Base-by-base conservation (phyloP, 2,113 vertebrate genomes). In the Antigone vipio region DNA sequence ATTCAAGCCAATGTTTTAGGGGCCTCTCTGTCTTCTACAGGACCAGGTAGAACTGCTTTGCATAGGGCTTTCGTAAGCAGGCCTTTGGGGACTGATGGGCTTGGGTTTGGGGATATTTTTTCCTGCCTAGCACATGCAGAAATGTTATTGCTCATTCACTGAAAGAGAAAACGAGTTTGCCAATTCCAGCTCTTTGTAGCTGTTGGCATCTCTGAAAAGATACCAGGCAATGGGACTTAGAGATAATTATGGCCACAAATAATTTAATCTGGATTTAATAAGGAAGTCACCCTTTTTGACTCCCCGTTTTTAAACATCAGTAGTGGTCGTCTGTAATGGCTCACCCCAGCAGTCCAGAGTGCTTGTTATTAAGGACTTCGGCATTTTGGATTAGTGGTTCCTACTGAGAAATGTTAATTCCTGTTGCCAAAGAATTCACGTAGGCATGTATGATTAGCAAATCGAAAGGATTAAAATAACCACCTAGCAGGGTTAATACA, bases 311-410 rank as follows among this genome's bases (percentile, higher is more conserved):
- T 60, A 75, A n/a, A 40, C 78, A 16, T 50, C 63, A 52, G 59
- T 30, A 72, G 78, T 52, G 76, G 34, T 67, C 0, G 3, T 75
- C 84, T 53, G 74, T 82, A 92, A 52, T 75, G 85, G 92, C 95
- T 97, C 95, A 96, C 96, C 95, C 95, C 95, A 96, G 96, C 95
- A 97, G 95, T 94, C 85, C 93, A 82, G 90, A 97, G 96, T 92
- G 89, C 91, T 97, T 80, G 63, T 93, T 93, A 23, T 72, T 72
- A 88, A 85, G 63, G 92, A 86, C 53, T 81, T 88, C 32, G 80
- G 93, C 68, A 29, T 89, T 96, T 97, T 66, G 92, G 92, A 94
- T 97, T 94, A 95, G 62, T 44, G 85, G 81, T 93, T 92, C 90
- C 90, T 86, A 55, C 93, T 24, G 77, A 92, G 92, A 76, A 81